phyloP scores from a whole-genome alignment of 1,140 invertebrate genomes.

The Holcopasites calliopsidis region DNA sequence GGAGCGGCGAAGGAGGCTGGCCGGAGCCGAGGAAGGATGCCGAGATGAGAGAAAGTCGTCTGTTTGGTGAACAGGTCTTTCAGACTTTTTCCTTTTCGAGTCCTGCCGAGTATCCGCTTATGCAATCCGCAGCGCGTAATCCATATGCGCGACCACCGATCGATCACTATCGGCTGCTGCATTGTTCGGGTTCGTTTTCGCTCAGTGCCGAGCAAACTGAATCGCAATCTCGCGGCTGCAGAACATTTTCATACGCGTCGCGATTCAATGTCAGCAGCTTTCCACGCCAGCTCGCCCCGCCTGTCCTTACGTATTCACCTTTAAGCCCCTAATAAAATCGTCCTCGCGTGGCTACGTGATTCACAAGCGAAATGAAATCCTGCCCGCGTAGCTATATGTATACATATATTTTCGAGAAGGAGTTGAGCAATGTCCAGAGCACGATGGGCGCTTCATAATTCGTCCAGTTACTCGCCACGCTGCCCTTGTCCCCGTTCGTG shows the following conservation, averaged over 20 bases:
- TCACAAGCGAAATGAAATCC: slow-evolving; percentile 19
- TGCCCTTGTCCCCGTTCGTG: slow-evolving; percentile 60
- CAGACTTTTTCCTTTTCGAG: slow-evolving; percentile 32
- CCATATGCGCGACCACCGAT: slow-evolving; percentile 25
- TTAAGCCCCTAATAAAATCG: slow-evolving; percentile 18
- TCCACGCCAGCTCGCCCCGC: background rate
- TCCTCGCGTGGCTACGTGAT: slow-evolving; percentile 21
- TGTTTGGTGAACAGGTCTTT: background rate
- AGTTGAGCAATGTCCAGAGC: slow-evolving; percentile 30
- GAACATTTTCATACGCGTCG: background rate
- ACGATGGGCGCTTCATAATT: slow-evolving; percentile 46
- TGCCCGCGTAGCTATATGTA: slow-evolving; percentile 27
- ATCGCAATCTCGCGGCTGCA: background rate
- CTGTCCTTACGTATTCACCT: slow-evolving; percentile 6
- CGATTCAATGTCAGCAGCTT: background rate
- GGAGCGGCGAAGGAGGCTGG: slow-evolving; percentile 13
- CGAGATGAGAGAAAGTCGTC: slow-evolving; percentile 56
- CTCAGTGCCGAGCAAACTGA: too few species aligned
- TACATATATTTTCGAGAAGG: slow-evolving; percentile 26
- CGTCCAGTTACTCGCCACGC: background rate
- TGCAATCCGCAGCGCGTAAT: slow-evolving; percentile 48
- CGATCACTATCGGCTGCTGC: background rate
- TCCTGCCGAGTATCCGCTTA: slow-evolving; percentile 27
- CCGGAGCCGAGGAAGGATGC: background rate
- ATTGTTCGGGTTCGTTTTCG: background rate